Evolutionary conservation across 2,113 vertebrate genomes (phyloP), one percentile per base, ranked within the genome.

Genomic region (Lampris incognitus): DNA sequence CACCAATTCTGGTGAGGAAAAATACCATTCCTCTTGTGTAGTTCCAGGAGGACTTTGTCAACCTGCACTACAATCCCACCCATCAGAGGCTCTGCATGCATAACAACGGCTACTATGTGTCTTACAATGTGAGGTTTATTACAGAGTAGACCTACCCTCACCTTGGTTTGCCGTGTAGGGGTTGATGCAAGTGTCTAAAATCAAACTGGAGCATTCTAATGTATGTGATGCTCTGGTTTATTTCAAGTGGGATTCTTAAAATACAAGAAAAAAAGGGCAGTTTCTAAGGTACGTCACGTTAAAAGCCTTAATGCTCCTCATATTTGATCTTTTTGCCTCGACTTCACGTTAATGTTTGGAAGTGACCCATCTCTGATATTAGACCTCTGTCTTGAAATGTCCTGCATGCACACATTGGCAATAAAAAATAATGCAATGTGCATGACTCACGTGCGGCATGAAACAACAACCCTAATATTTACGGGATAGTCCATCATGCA

Each of bases 51-150:
- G 87, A 7, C 0, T 73, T 91, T 2, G 81, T 91, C 4, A 74
- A 85, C 61, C 83, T 94, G 56, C 91, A 88, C 59, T 94, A 94
- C 63, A 92, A 89, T 46, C 88, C 91, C 37, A 70, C 65, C 1
- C 92, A 94, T 61, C 92, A 91, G 73, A 94, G 88, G 55, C 72
- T 94, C 1, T 95, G 90, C 76, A 93, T 91, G 79, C 93, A 88
- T 52, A 93, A 88, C 42, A 88, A 92, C 42, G 91, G 91, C 41
- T 89, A 82, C 61, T 85, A 85, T 62, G 76, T 87, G 2, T 76
- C 71, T 44, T 85, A 84, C 39, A 73, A 69, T 70, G 38, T 87
- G 4, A 89, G 77, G 48, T 87, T 85, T 42, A 77, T 75, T 11
- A 72, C 10, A 57, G 48, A 39, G 9, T 80, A 77, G 69, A 51